Percentiles rank a stretch among this genome's conserved stretches.
Conservation (phyloP, 2,888 invertebrate species). For the Agriopis aurantiaria region DNA sequence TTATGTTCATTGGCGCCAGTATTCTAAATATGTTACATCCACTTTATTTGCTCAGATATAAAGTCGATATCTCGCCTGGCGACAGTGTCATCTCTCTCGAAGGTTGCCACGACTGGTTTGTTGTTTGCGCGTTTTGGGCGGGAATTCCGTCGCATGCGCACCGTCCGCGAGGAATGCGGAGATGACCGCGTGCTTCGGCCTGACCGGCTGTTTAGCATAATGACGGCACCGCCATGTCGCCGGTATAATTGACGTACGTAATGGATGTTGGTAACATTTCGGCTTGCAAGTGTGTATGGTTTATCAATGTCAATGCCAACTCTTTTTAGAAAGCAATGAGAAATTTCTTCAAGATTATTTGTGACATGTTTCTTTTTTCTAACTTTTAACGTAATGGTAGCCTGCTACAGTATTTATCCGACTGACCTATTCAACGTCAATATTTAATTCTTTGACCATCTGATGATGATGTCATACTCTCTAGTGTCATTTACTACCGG, state of each 20-base stretch:
- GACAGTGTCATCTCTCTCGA: slow-evolving; percentile 50
- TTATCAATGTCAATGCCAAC: slow-evolving; percentile 51
- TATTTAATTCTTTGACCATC: not conserved
- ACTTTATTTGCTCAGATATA: slow-evolving; percentile 21
- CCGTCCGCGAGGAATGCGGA: slow-evolving; percentile 78
- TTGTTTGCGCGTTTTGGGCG: slow-evolving; percentile 55
- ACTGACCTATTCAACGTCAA: not conserved
- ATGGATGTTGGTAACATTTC: slow-evolving; percentile 32
- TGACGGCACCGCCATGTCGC: slow-evolving; percentile 62
- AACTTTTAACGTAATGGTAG: not conserved
- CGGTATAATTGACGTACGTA: slow-evolving; percentile 43
- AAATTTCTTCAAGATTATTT: not conserved
- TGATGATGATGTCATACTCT: slow-evolving; percentile 2
- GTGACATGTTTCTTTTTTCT: not conserved
- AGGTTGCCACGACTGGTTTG: slow-evolving; percentile 54
- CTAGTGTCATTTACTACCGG: slow-evolving; percentile 7
- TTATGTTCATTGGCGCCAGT: slow-evolving; percentile 49
- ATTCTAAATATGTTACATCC: slow-evolving; percentile 5
- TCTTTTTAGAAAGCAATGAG: not conserved
- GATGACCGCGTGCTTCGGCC: slow-evolving; percentile 74
- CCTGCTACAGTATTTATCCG: not conserved
- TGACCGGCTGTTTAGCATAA: slow-evolving; percentile 73
- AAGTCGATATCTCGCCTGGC: slow-evolving; percentile 39
- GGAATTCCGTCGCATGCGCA: slow-evolving; percentile 72
- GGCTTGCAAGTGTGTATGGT: slow-evolving; percentile 39